A percentile compares a stretch with the other conserved stretches of the same genome.
These are phyloP conservation scores for Oncorhynchus gorbuscha DNA, from an alignment of 2,113 vertebrate species.

Conservation along the genomic window DNA sequence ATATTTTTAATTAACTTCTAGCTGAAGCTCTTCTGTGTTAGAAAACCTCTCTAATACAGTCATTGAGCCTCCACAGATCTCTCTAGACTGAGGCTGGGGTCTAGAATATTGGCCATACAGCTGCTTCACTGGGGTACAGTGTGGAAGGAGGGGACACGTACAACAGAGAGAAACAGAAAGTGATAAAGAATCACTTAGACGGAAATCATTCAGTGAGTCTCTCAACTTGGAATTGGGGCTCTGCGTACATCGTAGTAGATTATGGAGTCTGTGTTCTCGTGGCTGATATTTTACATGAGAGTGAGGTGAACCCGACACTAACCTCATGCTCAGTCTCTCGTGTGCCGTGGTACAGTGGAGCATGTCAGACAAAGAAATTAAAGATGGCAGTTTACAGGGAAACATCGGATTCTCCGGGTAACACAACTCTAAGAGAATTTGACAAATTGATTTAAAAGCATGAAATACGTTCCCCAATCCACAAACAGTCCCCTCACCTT, in stretches of 20 bases:
- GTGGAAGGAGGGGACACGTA: constrained; percentile 18
- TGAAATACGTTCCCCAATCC: constrained; percentile 57
- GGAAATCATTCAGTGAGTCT: neutral
- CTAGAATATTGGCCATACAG: too few species aligned
- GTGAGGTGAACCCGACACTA: constrained; percentile 65
- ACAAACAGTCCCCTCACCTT: constrained; percentile 60
- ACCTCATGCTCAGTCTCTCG: constrained; percentile 64
- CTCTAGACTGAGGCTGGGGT: too few species aligned
- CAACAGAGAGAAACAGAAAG: constrained; percentile 43
- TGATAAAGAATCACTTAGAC: constrained; percentile 54
- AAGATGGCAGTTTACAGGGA: constrained; percentile 75
- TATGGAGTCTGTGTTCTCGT: constrained; percentile 66
- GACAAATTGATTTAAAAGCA: constrained; percentile 75
- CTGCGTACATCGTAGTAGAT: constrained; percentile 62
- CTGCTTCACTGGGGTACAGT: constrained; percentile 12
- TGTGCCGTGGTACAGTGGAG: constrained; percentile 53
- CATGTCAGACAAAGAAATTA: constrained; percentile 75
- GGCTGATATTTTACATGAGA: constrained; percentile 66
- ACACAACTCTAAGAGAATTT: constrained; percentile 48
- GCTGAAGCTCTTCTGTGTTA: too few species aligned
- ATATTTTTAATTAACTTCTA: too few species aligned
- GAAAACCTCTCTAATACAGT: too few species aligned
- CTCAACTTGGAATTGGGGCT: constrained; percentile 12
- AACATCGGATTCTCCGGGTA: constrained; percentile 64
- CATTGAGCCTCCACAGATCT: too few species aligned